A percentile compares a stretch with the other conserved stretches of the same genome.
Evolutionary conservation across 1,140 invertebrate species (phyloP).

Genomic region (Cydia pomonella): DNA sequence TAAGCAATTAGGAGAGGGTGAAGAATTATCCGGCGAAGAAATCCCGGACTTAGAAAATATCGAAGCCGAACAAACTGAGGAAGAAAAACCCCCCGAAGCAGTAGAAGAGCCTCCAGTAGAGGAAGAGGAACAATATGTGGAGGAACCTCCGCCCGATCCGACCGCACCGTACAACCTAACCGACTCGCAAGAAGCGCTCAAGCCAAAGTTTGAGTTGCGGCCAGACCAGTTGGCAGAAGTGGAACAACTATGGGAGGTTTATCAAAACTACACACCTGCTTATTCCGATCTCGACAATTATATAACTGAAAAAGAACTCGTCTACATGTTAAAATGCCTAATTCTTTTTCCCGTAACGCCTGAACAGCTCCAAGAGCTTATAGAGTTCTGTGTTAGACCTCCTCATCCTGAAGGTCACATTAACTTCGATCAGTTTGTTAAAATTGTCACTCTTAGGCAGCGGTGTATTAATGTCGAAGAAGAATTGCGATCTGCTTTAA

Average conservation of each 20-base stretch:
- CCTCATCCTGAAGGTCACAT: slow-evolving; percentile 68
- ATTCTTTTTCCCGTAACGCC: slow-evolving; percentile 66
- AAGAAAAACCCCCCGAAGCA: slow-evolving; percentile 43
- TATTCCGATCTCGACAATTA: slow-evolving; percentile 68
- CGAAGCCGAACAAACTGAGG: slow-evolving; percentile 43
- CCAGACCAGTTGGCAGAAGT: slow-evolving; percentile 69
- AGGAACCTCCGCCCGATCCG: slow-evolving; percentile 67
- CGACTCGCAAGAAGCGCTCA: slow-evolving; percentile 67
- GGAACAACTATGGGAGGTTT: slow-evolving; percentile 69
- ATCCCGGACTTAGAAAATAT: not conserved
- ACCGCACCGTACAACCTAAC: slow-evolving; percentile 64
- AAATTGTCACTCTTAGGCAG: slow-evolving; percentile 69
- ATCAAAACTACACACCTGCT: slow-evolving; percentile 70
- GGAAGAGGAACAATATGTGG: slow-evolving; percentile 62
- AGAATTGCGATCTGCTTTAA: slow-evolving; percentile 63
- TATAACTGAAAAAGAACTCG: slow-evolving; percentile 70
- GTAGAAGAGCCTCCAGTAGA: slow-evolving; percentile 47
- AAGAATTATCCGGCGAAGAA: slow-evolving; percentile 34
- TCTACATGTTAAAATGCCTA: slow-evolving; percentile 71
- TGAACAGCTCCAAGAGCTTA: slow-evolving; percentile 69
- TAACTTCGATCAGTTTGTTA: slow-evolving; percentile 67
- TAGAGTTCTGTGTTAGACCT: slow-evolving; percentile 65
- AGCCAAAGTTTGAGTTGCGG: slow-evolving; percentile 61
- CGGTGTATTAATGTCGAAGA: slow-evolving; percentile 58
- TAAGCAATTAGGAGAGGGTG: slow-evolving; percentile 2